phyloP scores from a whole-genome alignment of 2,113 vertebrate genomes.

The Tachysurus fulvidraco region DNA sequence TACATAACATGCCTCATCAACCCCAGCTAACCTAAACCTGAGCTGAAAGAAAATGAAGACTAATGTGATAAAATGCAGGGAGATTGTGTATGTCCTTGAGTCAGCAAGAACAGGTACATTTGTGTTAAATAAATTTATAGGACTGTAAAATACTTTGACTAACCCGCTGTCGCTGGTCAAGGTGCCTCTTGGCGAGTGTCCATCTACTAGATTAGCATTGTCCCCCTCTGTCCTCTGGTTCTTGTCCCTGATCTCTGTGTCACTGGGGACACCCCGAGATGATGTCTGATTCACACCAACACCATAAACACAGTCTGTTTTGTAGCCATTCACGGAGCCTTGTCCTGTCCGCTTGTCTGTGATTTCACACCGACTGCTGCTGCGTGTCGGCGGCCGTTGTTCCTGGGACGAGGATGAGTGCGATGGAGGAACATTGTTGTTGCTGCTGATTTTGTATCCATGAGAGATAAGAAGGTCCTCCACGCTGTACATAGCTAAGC shows the following conservation, averaged over 20 bases:
- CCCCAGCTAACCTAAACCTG: constrained; percentile 43
- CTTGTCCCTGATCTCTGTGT: constrained; percentile 71
- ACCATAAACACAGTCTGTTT: constrained; percentile 66
- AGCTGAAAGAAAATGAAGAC: constrained; percentile 26
- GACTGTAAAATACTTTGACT: constrained; percentile 59
- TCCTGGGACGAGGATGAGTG: constrained; percentile 68
- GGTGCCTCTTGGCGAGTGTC: constrained; percentile 73
- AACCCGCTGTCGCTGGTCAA: constrained; percentile 85
- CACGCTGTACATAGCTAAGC: constrained; percentile 83
- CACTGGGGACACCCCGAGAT: constrained; percentile 63
- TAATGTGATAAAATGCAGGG: constrained; percentile 14
- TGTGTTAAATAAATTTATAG: not conserved
- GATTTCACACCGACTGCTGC: constrained; percentile 66
- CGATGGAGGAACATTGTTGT: constrained; percentile 59
- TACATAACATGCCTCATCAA: constrained; percentile 50
- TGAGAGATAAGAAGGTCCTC: constrained; percentile 97
- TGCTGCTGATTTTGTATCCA: constrained; percentile 85
- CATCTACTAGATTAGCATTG: constrained; percentile 74
- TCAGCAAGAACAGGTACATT: not conserved
- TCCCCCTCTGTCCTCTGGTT: constrained; percentile 72
- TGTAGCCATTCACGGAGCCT: constrained; percentile 80
- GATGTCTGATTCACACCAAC: constrained; percentile 65
- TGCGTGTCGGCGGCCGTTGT: constrained; percentile 61
- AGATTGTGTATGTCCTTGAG: not conserved
- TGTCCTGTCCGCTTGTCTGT: constrained; percentile 65